These are phyloP conservation scores for Equus quagga DNA, from an alignment of 2,113 vertebrate genomes.

Conservation along the genomic window DNA sequence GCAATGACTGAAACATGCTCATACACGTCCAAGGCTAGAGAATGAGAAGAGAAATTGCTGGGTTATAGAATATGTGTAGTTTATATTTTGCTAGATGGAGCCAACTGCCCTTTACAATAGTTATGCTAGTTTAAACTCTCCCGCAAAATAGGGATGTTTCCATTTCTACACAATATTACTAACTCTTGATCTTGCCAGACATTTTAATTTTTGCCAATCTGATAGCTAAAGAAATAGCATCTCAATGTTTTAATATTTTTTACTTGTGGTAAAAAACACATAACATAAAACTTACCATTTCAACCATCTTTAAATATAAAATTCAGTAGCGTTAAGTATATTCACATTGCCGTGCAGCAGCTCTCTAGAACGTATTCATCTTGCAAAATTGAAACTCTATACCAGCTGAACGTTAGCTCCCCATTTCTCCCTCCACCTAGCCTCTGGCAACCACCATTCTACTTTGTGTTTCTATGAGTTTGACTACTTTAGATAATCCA, in stretches of 20 bases:
- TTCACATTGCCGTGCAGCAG: not conserved
- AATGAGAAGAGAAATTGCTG: not conserved
- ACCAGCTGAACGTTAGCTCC: not conserved
- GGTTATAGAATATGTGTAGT: not conserved
- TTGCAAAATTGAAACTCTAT: not conserved
- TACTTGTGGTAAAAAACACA: not conserved
- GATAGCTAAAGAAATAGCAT: not conserved
- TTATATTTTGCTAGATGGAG: not conserved
- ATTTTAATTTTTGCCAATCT: not conserved
- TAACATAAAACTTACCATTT: not conserved
- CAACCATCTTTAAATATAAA: not conserved
- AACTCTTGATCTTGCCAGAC: not conserved
- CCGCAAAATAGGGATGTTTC: not conserved
- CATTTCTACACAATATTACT: not conserved
- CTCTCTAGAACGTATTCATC: not conserved
- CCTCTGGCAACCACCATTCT: not conserved
- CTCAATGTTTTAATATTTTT: not conserved
- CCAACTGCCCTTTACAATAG: not conserved
- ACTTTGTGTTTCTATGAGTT: not conserved
- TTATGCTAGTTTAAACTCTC: not conserved
- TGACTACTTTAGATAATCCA: not conserved
- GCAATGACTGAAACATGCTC: not conserved
- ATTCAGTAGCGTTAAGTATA: not conserved
- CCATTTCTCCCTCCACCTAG: too few relatives aligned
- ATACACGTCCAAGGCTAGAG: not conserved